Percentiles rank a stretch among this genome's conserved stretches.
These are phyloP conservation scores for Ahaetulla prasina DNA, from an alignment of 2,113 vertebrate genomes.

Conservation along the genomic window DNA sequence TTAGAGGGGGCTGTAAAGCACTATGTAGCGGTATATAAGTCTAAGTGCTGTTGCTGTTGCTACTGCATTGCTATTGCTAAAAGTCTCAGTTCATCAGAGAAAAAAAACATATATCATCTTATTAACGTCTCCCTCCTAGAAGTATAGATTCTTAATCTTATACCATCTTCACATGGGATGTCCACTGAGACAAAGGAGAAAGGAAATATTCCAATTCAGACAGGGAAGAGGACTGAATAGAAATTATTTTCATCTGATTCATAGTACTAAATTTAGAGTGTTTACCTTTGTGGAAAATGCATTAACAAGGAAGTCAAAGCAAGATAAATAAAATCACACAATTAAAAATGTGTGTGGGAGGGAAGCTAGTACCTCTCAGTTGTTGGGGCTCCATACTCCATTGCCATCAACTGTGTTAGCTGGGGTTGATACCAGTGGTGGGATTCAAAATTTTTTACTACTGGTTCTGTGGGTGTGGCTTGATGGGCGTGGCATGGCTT, in stretches of 20 bases:
- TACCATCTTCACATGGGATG: not conserved
- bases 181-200: not conserved
- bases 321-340: not conserved
- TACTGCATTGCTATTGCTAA: no score
- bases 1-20: no score
- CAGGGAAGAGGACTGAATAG: not conserved
- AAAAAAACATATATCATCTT: not conserved
- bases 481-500: no score
- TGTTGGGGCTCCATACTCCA: not conserved
- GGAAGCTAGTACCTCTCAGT: not conserved
- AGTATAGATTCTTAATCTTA: not conserved
- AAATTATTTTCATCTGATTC: not conserved
- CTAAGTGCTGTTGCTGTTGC: no score
- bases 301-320: not conserved
- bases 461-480: no score
- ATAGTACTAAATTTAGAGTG: not conserved
- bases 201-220: not conserved
- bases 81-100: not conserved
- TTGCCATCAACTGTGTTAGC: not conserved
- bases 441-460: no score
- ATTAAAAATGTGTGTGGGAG: not conserved
- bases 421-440: not conserved
- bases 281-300: not conserved
- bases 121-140: not conserved
- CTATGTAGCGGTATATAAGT: no score